phyloP scores from a whole-genome alignment of 2,113 vertebrate genomes.

The Danio rerio region GRCz12tu NC_133182.1:40834501-40835000 shows the following conservation, averaged over 20 bases:
- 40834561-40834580: too few relatives aligned
- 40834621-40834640: neutral
- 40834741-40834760: neutral
- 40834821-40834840: too few relatives aligned
- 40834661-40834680: neutral
- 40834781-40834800: neutral
- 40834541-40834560: neutral
- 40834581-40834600: conserved; percentile 4
- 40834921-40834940: too few relatives aligned
- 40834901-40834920: too few relatives aligned
- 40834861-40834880: too few relatives aligned
- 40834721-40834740: neutral
- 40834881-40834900: too few relatives aligned
- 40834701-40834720: neutral
- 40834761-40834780: neutral
- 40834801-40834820: neutral
- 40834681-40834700: neutral
- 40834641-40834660: conserved; percentile 5
- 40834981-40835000: too few relatives aligned
- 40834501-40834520: neutral
- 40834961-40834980: too few relatives aligned
- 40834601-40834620: neutral
- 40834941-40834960: too few relatives aligned
- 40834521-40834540: neutral
- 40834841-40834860: too few relatives aligned